Evolutionary conservation across 2,113 vertebrate species (phyloP).

Genomic region (Glaucomys volans): DNA sequence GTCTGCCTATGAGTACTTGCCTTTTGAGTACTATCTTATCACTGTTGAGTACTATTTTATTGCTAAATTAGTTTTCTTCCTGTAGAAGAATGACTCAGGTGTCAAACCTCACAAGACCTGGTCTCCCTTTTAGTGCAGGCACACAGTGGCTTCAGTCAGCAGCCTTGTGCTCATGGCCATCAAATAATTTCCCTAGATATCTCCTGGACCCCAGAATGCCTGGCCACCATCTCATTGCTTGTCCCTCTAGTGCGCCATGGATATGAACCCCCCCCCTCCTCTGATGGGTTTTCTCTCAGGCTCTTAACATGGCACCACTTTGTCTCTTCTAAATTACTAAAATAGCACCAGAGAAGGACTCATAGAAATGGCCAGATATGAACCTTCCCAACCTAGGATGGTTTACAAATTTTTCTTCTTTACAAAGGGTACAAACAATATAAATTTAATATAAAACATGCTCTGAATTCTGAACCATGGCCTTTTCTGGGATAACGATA

Average conservation of each 20-base stretch:
- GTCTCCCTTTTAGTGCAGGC: not conserved
- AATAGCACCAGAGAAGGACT: no score
- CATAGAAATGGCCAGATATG: not conserved
- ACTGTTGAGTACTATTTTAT: not conserved
- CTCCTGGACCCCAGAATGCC: not conserved
- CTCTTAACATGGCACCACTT: no score
- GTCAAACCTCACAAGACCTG: not conserved
- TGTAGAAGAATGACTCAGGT: not conserved
- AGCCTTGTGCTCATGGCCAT: accelerated
- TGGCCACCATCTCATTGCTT: no score
- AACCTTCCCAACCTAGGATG: not conserved
- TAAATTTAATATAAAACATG: not conserved
- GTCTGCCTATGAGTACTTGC: not conserved
- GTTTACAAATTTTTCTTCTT: not conserved
- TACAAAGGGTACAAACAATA: not conserved
- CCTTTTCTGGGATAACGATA: not conserved
- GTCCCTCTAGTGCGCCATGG: accelerated
- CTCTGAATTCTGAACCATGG: not conserved
- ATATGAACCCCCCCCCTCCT: not conserved
- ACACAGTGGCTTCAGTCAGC: accelerated
- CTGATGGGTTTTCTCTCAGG: not conserved
- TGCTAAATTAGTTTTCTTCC: not conserved
- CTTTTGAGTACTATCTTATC: not conserved
- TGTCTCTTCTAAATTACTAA: no score
- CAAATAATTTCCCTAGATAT: accelerated